Evolutionary conservation across 2,113 vertebrate genomes (phyloP), one percentile per base, ranked within the genome.

Genomic region (Nerophis lumbriciformis): DNA sequence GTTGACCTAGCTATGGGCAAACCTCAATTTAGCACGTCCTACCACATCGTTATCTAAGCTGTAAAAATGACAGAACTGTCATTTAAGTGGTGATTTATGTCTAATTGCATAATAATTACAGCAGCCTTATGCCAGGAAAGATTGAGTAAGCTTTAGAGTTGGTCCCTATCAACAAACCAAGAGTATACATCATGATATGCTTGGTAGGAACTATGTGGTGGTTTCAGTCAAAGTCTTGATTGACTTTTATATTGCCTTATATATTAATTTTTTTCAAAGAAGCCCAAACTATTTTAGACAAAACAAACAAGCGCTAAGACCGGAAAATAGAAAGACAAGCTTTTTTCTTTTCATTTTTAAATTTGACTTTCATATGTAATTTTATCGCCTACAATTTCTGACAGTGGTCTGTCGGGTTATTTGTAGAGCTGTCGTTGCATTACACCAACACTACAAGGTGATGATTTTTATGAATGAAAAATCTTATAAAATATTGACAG

Each of bases 1-100:
- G 61, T 51, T 76, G 68, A 79, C 77, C 75, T 71, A 69, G 55
- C 19, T 8, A 57, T 44, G 9, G 9, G 44, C 55, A 44, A n/a
- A 57, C 9, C 39, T 57, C 49, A 39, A 57, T 14, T 13, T 2
- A 44, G 19, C 4, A 21, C 51, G 42, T 53, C 47, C 49, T 61
- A 52, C 15, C 21, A 42, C 37, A 68, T 56, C 14, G 59, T 52
- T 52, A 15, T 7, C 13, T 48, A 58, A 5, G 11, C 42, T 38
- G 16, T 49, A 49, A 63, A 66, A 45, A 36, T 16, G 19, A n/a
- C 50, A 44, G 42, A 6, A 11, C 12, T 19, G n/a, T 65, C 38
- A 48, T 51, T 48, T 21, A 60, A 4, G 42, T 56, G 9, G 15
- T 53, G 44, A 53, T 19, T 37, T n/a, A 45, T 16, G 4, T 64